Evolutionary conservation across 2,797 vertebrate genomes (phyloP), one percentile per base, ranked within the genome.

Genomic region (Sphenodon punctatus): DNA sequence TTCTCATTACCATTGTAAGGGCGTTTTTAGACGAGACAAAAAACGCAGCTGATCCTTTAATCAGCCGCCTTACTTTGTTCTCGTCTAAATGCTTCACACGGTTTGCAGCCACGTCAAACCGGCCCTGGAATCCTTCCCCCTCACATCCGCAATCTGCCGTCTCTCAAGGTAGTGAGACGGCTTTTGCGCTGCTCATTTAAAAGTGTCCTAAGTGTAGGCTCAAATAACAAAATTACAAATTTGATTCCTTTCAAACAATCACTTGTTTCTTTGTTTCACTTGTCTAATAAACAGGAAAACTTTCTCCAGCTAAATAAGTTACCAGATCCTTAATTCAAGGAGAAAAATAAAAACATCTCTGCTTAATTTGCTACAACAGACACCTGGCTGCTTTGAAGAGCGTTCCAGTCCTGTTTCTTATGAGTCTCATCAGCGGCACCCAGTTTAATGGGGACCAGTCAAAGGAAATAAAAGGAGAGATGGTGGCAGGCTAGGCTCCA

Each of bases 391-490:
- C 86, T 89, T 91, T 92, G 79, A 93, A 87, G 79, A 84, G 76
- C 84, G 89, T 81, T 34, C 82, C 75, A 65, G 22, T 81, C 46
- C 22, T 58, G 0, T 69, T 89, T 78, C 73, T 75, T 64, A 25
- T 68, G 16, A 56, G 60, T 87, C 77, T 78, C 76, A 72, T 69
- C 72, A 30, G 59, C 75, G 91, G 73, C 89, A 91, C 77, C 89
- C 87, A 90, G 71, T 84, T 88, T 90, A 88, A 71, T 25, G 67
- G 84, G 81, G 22, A 85, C 78, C 81, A 88, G 56, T 81, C 76
- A 93, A 89, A 88, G 78, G 70, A 82, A 72, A 74, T 0, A 3
- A 69, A 59, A 58, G 34, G 25, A 23, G 19, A 5, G 80, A 70
- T 75, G 84, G 70, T 46, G 67, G 64, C 53, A 59, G 63, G 15